Base-by-base conservation (phyloP, 2,113 vertebrate genomes). In the Thunnus maccoyii region DNA sequence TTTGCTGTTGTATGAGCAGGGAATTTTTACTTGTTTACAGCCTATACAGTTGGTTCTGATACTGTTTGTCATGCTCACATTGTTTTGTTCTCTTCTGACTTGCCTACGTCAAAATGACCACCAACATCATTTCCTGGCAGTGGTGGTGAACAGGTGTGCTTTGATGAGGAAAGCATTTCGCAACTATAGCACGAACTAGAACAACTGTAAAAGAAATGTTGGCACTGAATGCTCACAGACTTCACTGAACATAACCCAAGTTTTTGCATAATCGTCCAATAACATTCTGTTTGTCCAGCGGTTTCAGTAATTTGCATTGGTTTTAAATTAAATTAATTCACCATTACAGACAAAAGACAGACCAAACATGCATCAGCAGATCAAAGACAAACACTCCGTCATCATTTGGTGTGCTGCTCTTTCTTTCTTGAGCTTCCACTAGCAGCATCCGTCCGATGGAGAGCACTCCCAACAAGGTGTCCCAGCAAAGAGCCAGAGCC, bases 381-480 rank as follows among this genome's bases (percentile, higher is more conserved):
- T 92, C 90, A 90, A 91, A 90, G 86, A 61, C 56, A 10, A 62
- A 68, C 75, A 5, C 71, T 84, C 87, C 17, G 66, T 87, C 87
- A 86, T 87, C 78, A 58, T 79, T 81, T 46, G 80, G 79, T 82
- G 89, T 86, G 88, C 84, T 88, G 92, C 78, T 91, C 65, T 57
- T 73, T 84, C 88, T 90, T 90, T 64, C 69, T 79, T 56, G 46
- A 87, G 61, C 78, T 87, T 83, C 77, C 70, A 78, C 78, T 72
- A 20, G 78, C 83, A 76, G 82, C 75, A 36, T 88, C 78, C 58
- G 56, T 76, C 79, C 76, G 67, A 81, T 77, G 86, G 85, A 63
- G 85, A 83, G 77, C 93, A 94, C 89, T 90, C 93, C 91, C 91
- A 89, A 91, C 87, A 90, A 94, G 92, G 95, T 93, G 94, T 92